These are phyloP conservation scores for Mus spretus DNA, from an alignment of 2,797 vertebrate genomes.

Conservation along the genomic window DNA sequence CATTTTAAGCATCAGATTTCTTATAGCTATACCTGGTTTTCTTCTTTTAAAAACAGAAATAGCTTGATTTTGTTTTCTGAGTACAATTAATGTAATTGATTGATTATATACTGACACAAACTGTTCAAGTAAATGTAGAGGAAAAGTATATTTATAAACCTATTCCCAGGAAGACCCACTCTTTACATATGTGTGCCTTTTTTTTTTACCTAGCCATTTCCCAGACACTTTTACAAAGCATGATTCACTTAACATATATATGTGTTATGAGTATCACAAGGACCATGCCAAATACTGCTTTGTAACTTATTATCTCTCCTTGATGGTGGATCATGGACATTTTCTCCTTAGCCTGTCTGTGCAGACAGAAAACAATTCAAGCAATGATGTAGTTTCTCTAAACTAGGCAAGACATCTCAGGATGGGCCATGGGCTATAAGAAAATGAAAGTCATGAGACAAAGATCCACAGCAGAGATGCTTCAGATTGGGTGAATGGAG, in stretches of 20 bases:
- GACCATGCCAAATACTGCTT: background rate
- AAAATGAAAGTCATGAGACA: slow-evolving; percentile 16
- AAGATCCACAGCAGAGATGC: background rate
- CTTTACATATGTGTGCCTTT: slow-evolving; percentile 2
- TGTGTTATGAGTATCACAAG: slow-evolving; percentile 40
- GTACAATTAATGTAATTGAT: background rate
- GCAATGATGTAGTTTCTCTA: background rate
- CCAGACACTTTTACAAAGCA: background rate
- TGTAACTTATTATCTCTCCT: slow-evolving; percentile 42
- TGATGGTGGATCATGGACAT: slow-evolving; percentile 36
- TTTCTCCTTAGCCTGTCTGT: slow-evolving; percentile 25
- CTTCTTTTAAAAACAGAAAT: slow-evolving; percentile 1
- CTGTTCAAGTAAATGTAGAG: slow-evolving; percentile 23
- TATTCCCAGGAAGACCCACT: background rate
- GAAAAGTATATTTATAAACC: slow-evolving; percentile 15
- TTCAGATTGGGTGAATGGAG: background rate
- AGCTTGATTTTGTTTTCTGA: slow-evolving; percentile 12
- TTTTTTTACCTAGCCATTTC: slow-evolving; percentile 41
- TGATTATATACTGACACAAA: slow-evolving; percentile 41
- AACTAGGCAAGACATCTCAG: slow-evolving; percentile 28
- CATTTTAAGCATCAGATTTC: slow-evolving; percentile 21
- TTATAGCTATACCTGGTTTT: slow-evolving; percentile 29
- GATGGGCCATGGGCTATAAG: background rate
- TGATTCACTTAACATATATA: slow-evolving; percentile 46
- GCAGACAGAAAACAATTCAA: slow-evolving; percentile 14